Conservation (phyloP, 30 jellyfish, hydroid and myxozoan genomes). For the Morbakka virulenta region DNA sequence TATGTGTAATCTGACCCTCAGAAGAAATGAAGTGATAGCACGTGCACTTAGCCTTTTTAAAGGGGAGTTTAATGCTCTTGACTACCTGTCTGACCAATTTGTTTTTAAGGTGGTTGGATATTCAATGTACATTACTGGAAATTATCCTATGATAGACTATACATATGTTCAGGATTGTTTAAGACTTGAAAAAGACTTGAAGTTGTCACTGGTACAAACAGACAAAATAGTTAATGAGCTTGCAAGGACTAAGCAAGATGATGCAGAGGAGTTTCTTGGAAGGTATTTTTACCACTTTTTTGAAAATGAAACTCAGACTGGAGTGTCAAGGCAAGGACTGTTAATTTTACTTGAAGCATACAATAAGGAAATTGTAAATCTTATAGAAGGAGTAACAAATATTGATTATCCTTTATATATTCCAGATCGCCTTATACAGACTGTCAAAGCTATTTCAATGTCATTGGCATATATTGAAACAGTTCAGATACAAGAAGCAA, state of each 20-base stretch:
- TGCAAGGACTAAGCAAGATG: slow-evolving; percentile 75
- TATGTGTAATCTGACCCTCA: slow-evolving; percentile 33
- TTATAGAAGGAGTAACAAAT: slow-evolving; percentile 51
- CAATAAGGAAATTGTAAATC: slow-evolving; percentile 71
- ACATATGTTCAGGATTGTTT: slow-evolving; percentile 68
- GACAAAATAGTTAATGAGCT: slow-evolving; percentile 39
- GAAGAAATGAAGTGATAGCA: slow-evolving; percentile 55
- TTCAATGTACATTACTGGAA: slow-evolving; percentile 71
- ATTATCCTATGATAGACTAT: slow-evolving; percentile 62
- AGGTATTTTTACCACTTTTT: slow-evolving; percentile 74
- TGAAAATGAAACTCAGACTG: slow-evolving; percentile 37
- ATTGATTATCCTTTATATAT: slow-evolving; percentile 36
- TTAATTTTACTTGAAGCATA: slow-evolving; percentile 79
- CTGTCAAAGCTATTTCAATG: slow-evolving; percentile 80
- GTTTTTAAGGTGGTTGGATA: slow-evolving; percentile 71
- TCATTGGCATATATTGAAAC: slow-evolving; percentile 79
- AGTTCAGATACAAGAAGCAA: slow-evolving; percentile 77
- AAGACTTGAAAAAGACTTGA: slow-evolving; percentile 38
- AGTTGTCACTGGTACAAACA: slow-evolving; percentile 42
- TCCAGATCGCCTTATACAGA: slow-evolving; percentile 78
- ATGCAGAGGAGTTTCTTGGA: slow-evolving; percentile 65
- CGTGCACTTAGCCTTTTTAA: slow-evolving; percentile 36
- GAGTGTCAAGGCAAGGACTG: slow-evolving; percentile 85
- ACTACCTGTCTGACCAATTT: slow-evolving; percentile 62
- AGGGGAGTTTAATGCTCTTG: slow-evolving; percentile 52